Conservation (phyloP, 2,113 vertebrate genomes). For the Ictalurus furcatus region DNA sequence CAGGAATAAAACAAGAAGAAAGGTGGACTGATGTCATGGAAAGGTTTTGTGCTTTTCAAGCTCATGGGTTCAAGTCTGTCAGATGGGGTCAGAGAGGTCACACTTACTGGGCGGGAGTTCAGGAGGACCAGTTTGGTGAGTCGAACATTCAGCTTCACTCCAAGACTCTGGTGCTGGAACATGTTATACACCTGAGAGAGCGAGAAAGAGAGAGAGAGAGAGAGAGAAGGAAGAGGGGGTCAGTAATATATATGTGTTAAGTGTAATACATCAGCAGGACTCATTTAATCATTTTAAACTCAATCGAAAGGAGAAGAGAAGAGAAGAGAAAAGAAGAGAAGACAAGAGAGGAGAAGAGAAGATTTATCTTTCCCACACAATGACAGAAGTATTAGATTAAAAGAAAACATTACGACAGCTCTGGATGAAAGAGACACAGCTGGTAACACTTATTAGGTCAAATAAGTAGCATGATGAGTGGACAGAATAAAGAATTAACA, state of each 20-base stretch:
- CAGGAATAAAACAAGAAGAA: constrained; percentile 19
- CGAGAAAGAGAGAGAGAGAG: background rate
- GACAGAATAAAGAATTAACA: constrained; percentile 33
- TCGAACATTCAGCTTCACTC: constrained; percentile 85
- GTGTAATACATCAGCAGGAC: background rate
- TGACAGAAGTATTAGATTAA: background rate
- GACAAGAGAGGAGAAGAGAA: background rate
- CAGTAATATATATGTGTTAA: background rate
- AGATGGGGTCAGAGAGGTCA: constrained; percentile 11
- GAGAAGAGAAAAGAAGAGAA: background rate
- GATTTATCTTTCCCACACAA: background rate
- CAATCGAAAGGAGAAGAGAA: background rate
- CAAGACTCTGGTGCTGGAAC: constrained; percentile 93
- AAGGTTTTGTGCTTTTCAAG: constrained; percentile 18
- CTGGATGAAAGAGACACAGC: constrained; percentile 29
- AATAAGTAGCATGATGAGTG: constrained; percentile 30
- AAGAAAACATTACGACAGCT: background rate
- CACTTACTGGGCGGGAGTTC: constrained; percentile 87
- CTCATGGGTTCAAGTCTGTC: constrained; percentile 8
- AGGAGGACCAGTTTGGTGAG: constrained; percentile 93
- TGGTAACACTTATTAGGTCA: constrained; percentile 29
- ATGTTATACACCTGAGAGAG: constrained; percentile 90
- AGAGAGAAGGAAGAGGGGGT: background rate
- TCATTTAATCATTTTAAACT: background rate
- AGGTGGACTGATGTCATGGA: constrained; percentile 18